phyloP scores from a whole-genome alignment of 2,797 vertebrate species.

The Malurus splendens region DNA sequence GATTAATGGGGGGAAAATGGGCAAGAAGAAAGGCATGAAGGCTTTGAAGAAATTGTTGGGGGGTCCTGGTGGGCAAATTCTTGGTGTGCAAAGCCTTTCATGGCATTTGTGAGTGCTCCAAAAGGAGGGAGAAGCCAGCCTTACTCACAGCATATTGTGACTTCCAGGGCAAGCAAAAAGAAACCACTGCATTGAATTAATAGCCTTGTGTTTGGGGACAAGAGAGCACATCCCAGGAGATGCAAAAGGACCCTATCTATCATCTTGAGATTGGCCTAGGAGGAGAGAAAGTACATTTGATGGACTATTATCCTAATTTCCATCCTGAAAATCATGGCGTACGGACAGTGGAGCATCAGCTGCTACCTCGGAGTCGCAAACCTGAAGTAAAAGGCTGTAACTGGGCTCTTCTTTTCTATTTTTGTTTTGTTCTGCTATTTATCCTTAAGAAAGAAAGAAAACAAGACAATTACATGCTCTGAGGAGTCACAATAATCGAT shows the following conservation, averaged over 20 bases:
- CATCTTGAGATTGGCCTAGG: background rate
- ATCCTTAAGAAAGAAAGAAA: background rate
- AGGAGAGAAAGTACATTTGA: slow-evolving; percentile 26
- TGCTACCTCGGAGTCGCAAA: background rate
- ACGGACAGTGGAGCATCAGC: background rate
- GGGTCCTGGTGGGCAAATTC: background rate
- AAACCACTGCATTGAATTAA: background rate
- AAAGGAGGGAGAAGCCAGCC: background rate
- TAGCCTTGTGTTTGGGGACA: background rate
- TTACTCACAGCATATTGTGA: background rate
- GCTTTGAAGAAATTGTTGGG: background rate
- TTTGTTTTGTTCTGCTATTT: background rate
- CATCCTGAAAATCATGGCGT: background rate
- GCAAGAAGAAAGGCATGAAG: background rate
- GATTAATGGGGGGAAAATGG: background rate
- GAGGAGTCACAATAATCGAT: background rate
- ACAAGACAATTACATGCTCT: background rate
- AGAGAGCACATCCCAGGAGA: background rate
- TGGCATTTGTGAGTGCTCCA: background rate
- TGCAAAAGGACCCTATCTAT: background rate
- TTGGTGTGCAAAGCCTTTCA: background rate
- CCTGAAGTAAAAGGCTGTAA: background rate
- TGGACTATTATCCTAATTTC: slow-evolving; percentile 52
- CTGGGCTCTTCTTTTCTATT: background rate
- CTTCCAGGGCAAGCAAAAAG: background rate